A percentile compares a stretch with the other conserved stretches of the same genome.
Conservation (phyloP, 2,113 vertebrate genomes). For the Cairina moschata region DNA sequence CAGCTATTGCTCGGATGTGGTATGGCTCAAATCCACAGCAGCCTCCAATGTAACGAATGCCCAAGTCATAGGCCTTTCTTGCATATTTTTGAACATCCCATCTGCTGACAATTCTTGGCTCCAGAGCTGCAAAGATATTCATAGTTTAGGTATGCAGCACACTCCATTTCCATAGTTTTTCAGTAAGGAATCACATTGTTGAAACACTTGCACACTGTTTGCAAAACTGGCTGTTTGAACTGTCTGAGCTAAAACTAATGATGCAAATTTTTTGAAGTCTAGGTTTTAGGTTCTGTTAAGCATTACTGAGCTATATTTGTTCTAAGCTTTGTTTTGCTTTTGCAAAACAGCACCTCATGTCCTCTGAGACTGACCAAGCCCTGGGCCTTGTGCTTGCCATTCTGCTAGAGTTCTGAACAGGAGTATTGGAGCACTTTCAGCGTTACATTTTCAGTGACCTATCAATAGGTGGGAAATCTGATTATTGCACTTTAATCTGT, state of each 20-base stretch:
- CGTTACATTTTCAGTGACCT: not conserved
- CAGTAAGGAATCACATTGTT: not conserved
- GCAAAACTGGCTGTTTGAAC: not conserved
- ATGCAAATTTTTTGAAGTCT: not conserved
- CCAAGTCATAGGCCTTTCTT: slow-evolving; percentile 88
- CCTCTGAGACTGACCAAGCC: not conserved
- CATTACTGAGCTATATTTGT: not conserved
- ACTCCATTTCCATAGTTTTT: not conserved
- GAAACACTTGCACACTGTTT: not conserved
- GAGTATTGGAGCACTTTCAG: not conserved
- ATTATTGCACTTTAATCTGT: not conserved
- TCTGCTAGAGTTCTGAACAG: not conserved
- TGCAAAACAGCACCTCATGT: not conserved
- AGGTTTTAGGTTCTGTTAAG: not conserved
- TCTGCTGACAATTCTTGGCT: slow-evolving; percentile 90
- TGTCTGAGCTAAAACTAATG: not conserved
- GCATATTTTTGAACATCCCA: slow-evolving; percentile 97
- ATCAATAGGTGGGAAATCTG: not conserved
- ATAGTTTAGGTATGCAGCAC: not conserved
- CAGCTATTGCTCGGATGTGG: slow-evolving; percentile 90
- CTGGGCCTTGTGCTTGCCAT: not conserved
- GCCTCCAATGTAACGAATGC: slow-evolving; percentile 91
- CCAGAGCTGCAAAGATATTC: slow-evolving; percentile 79
- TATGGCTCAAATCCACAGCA: slow-evolving; percentile 97
- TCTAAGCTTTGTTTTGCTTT: not conserved